phyloP scores from a whole-genome alignment of 2,797 vertebrate genomes.

The Dryobates pubescens region DNA sequence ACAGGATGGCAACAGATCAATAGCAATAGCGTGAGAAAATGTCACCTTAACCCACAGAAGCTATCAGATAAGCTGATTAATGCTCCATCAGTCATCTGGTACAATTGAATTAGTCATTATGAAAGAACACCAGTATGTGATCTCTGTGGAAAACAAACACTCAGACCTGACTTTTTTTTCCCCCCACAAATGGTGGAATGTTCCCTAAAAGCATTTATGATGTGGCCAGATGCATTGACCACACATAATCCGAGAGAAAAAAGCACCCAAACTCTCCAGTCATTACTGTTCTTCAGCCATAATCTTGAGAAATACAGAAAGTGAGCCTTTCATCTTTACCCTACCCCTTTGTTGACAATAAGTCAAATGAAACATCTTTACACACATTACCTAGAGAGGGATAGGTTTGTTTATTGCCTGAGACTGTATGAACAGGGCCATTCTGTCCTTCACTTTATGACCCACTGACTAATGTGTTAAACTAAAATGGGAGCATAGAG shows the following conservation, averaged over 20 bases:
- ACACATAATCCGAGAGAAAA: background rate
- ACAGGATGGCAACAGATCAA: background rate
- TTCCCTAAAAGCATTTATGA: background rate
- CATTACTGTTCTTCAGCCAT: background rate
- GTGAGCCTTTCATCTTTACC: background rate
- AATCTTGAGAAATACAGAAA: background rate
- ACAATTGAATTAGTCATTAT: slow-evolving; percentile 15
- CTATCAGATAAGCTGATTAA: slow-evolving; percentile 44
- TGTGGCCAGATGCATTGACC: background rate
- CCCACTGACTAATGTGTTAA: background rate
- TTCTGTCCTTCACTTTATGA: background rate
- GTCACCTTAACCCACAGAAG: background rate
- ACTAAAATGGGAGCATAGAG: background rate
- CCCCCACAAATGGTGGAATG: background rate
- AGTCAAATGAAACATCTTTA: background rate
- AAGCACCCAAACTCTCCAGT: background rate
- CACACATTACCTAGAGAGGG: background rate
- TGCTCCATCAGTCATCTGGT: background rate
- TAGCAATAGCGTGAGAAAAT: slow-evolving; percentile 8
- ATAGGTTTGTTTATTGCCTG: background rate
- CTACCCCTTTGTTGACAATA: background rate
- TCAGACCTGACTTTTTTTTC: background rate
- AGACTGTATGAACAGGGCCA: background rate
- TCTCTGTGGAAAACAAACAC: slow-evolving; percentile 22
- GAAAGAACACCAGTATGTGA: background rate